Conservation (phyloP, 2,888 invertebrate species). For the Rhamnusium bicolor region DNA sequence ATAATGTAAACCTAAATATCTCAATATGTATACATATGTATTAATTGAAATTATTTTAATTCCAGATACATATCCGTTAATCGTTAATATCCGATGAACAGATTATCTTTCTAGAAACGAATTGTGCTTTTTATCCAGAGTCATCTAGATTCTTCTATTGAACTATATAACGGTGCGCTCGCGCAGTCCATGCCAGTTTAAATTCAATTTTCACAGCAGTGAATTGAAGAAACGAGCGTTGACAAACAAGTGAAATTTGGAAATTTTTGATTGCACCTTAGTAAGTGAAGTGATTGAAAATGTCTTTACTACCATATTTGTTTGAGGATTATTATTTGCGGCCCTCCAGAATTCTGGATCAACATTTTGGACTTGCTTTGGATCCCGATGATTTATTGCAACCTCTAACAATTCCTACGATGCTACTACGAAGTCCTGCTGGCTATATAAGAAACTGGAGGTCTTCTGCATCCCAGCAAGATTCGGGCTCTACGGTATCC, state of each 20-base stretch:
- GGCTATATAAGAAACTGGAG: conserved; percentile 17
- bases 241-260: not conserved
- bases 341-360: conserved; percentile 16
- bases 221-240: not conserved
- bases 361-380: conserved; percentile 15
- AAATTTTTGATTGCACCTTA: not conserved
- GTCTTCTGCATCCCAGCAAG: not conserved
- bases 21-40: no score
- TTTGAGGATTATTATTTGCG: not conserved
- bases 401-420: not conserved
- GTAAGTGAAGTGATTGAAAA: not conserved
- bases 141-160: not conserved
- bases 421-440: conserved; percentile 8
- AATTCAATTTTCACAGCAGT: no score
- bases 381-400: conserved; percentile 2
- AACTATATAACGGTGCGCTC: not conserved
- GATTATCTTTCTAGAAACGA: no score
- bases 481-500: not conserved
- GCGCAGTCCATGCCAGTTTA: not conserved
- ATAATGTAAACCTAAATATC: no score
- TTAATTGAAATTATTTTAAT: no score
- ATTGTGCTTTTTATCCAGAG: not conserved
- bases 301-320: conserved; percentile 10
- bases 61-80: no score
- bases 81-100: no score